phyloP scores from a whole-genome alignment of 2,888 invertebrate species.

The Limnephilus rhombicus region DNA sequence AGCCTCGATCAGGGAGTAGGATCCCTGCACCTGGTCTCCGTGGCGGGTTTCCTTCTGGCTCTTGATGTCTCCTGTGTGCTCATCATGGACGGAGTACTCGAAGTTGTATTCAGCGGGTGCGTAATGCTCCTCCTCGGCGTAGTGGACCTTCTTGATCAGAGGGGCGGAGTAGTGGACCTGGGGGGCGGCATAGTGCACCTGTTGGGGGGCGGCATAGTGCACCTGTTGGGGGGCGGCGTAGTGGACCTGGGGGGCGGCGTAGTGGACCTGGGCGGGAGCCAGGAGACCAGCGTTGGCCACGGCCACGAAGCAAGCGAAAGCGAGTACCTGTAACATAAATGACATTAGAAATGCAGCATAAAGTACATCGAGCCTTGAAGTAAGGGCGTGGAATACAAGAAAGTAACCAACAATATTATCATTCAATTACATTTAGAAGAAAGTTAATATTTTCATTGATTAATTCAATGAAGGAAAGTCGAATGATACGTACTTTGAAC shows the following conservation, averaged over 20 bases:
- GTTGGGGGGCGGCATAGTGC: constrained; percentile 44
- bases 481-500: constrained; percentile 54
- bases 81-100: constrained; percentile 74
- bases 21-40: constrained; percentile 74
- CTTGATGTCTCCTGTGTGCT: constrained; percentile 74
- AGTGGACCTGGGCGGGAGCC: constrained; percentile 54
- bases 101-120: constrained; percentile 66
- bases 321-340: constrained; percentile 45
- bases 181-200: neutral
- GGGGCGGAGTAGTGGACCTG: constrained; percentile 67
- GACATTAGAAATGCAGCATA: neutral
- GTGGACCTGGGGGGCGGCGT: constrained; percentile 52
- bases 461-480: neutral
- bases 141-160: constrained; percentile 68
- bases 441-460: neutral
- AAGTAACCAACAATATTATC: neutral
- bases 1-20: constrained; percentile 75
- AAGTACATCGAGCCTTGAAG: too few relatives aligned
- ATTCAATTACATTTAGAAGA: too few relatives aligned
- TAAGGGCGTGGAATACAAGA: neutral
- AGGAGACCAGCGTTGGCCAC: constrained; percentile 53
- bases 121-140: constrained; percentile 73
- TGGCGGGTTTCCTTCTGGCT: constrained; percentile 74
- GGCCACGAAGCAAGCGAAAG: constrained; percentile 59
- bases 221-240: constrained; percentile 53